Base-by-base conservation (phyloP, 1,140 invertebrate genomes). In the Drosophila tristis region DNA sequence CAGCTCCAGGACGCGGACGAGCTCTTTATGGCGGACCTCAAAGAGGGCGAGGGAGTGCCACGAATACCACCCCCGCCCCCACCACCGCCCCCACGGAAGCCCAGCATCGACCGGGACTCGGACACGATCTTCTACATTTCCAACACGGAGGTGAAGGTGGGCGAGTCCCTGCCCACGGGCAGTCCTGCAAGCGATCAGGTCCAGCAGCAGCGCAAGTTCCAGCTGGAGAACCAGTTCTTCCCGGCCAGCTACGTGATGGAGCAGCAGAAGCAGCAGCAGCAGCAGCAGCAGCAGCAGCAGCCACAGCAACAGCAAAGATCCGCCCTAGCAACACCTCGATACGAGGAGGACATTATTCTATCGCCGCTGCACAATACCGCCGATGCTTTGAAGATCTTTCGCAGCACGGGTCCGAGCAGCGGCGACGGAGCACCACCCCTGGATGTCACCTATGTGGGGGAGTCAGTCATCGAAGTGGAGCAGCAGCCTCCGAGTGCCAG, bases 111-210 rank as follows among this genome's bases (percentile, higher is more conserved):
- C 57, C 78, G 90, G 7, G 91, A 92, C 53, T 91, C 90, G 2
- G 91, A 92, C 59, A 92, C 91, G 0, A 92, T 92, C 35, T 92
- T 92, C 51, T 92, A 92, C 47, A 92, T 92, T 2, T 92, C 91
- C n/a, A 92, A 92, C 59, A 92, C 91, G 0, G 91, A 92, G 66
- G 91, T 92, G 0, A 92, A 92, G 65, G 90, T 92, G 49, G 86
- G 87, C 8, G 91, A 92, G 35, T 91, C 90, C 5, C 56, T 89
- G 53, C 91, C 91, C 56, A 91, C 81, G 5, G 4, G 11, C 50
- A 7, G 0, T 5, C 63, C 56, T 3, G 51, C 60, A 31, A 50
- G 62, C 29, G 72, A 63, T 8, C 23, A 72, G 31, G 8, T 31
- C 31, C 31, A 31, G 23, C 78, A 86, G 53, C 67, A 81, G 39